Evolutionary conservation across 2,888 invertebrate species (phyloP).

Genomic region (Tenthredo mesomela): DNA sequence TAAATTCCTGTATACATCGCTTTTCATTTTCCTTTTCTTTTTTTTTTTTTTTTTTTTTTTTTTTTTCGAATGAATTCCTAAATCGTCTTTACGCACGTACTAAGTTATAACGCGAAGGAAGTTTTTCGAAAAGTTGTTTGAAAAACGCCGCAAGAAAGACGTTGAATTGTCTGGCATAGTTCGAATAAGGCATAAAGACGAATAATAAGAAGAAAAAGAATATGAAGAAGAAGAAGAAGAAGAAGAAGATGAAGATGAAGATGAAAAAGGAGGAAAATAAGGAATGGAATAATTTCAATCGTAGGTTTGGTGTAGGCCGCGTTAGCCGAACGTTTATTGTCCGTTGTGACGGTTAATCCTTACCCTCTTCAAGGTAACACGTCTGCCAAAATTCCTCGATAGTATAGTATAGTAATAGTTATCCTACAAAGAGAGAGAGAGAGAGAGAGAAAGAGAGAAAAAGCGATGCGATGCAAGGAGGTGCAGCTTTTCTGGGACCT

Average conservation of each 20-base stretch:
- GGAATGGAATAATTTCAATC: constrained; percentile 50
- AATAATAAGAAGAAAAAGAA: not conserved
- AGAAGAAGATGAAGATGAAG: not conserved
- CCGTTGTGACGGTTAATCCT: constrained; percentile 58
- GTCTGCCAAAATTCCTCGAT: constrained; percentile 57
- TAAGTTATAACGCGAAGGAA: not conserved
- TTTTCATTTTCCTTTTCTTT: constrained; percentile 27
- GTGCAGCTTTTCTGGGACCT: constrained; percentile 14
- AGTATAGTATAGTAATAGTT: constrained; percentile 1
- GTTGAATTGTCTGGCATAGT: constrained; percentile 14
- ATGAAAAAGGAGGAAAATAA: not conserved
- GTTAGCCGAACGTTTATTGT: constrained; percentile 45
- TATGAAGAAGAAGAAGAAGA: not conserved
- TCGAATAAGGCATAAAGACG: not conserved
- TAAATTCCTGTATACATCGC: too few species aligned
- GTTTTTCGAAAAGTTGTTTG: constrained; percentile 23
- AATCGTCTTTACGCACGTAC: constrained; percentile 45
- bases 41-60: constrained; percentile 26
- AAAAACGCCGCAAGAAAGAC: constrained; percentile 18
- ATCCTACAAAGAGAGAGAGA: not conserved
- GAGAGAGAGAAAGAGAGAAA: too few species aligned
- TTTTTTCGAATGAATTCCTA: constrained; percentile 5
- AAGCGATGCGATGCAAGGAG: not conserved
- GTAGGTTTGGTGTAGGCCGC: not conserved
- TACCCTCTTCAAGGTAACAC: constrained; percentile 57